Conservation (phyloP, 1,140 invertebrate species). For the Apis dorsata region DNA sequence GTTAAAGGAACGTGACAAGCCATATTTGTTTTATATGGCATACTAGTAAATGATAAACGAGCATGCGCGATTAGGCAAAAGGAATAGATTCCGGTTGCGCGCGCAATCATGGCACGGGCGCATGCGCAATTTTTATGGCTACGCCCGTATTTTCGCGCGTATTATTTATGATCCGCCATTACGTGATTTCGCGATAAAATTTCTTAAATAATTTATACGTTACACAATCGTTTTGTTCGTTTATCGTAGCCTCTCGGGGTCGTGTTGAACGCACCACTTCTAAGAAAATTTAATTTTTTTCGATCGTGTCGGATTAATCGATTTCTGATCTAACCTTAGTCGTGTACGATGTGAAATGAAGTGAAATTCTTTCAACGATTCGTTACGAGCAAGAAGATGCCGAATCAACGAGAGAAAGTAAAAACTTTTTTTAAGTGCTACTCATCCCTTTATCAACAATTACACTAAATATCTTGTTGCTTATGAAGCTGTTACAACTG, state of each 20-base stretch:
- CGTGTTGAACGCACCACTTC: constrained; percentile 14
- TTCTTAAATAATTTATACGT: constrained; percentile 68
- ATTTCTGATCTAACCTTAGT: constrained; percentile 48
- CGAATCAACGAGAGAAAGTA: neutral
- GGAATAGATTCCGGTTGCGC: constrained; percentile 20
- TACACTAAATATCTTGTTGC: neutral
- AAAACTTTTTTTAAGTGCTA: neutral
- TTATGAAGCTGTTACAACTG: neutral
- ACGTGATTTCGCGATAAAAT: constrained; percentile 62
- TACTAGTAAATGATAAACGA: constrained; percentile 51
- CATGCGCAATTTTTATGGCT: constrained; percentile 46
- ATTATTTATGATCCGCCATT: constrained; percentile 64
- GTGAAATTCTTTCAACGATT: constrained; percentile 47
- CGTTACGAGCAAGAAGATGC: constrained; percentile 1
- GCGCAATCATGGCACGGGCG: constrained; percentile 12
- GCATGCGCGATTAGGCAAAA: constrained; percentile 58
- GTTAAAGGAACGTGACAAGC: constrained; percentile 41
- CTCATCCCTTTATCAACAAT: neutral
- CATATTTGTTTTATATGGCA: constrained; percentile 46
- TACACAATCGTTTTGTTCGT: constrained; percentile 49
- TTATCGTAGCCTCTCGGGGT: neutral
- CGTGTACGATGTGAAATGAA: constrained; percentile 38
- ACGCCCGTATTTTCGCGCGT: constrained; percentile 59
- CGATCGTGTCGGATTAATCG: constrained; percentile 51
- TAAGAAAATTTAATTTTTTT: constrained; percentile 52